These are phyloP conservation scores for Machimus rusticus DNA, from an alignment of 2,888 invertebrate genomes.

Conservation along the genomic window DNA sequence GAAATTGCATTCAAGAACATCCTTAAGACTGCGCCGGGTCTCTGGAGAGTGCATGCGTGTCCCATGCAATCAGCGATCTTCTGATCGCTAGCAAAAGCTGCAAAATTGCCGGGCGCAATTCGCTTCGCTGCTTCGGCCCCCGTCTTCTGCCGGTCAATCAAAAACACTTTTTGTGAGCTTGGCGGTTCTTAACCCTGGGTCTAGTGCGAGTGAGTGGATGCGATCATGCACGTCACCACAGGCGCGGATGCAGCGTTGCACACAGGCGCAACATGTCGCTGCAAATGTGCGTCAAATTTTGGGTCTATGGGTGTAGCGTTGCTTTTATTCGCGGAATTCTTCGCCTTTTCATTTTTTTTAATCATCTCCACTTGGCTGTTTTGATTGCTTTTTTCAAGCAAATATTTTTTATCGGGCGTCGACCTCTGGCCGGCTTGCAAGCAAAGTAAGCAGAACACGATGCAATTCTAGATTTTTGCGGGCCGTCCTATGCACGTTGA, in stretches of 20 bases:
- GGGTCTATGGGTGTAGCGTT: not conserved
- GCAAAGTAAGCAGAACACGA: not conserved
- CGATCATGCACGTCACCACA: not conserved
- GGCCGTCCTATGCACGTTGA: not conserved
- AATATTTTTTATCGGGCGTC: constrained; percentile 32
- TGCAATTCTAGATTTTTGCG: not conserved
- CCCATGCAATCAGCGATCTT: not conserved
- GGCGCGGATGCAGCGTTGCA: not conserved
- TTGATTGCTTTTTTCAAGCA: constrained; percentile 11
- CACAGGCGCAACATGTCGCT: not conserved
- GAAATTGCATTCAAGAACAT: not conserved
- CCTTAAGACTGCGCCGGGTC: not conserved
- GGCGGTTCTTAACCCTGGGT: constrained; percentile 27
- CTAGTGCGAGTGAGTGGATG: constrained; percentile 11
- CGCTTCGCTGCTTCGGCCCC: not conserved
- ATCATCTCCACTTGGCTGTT: constrained; percentile 24
- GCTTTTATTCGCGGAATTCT: not conserved
- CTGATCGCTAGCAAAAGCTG: not conserved
- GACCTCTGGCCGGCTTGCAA: not conserved
- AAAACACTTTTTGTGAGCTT: constrained; percentile 2
- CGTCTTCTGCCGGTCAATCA: not conserved
- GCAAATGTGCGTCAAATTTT: constrained; percentile 22
- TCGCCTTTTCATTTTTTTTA: constrained; percentile 10
- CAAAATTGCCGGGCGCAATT: not conserved
- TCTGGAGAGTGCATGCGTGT: not conserved